Evolutionary conservation across 1,140 invertebrate species (phyloP), one percentile per base, ranked within the genome.

Genomic region (Ctenoplectra terminalis): DNA sequence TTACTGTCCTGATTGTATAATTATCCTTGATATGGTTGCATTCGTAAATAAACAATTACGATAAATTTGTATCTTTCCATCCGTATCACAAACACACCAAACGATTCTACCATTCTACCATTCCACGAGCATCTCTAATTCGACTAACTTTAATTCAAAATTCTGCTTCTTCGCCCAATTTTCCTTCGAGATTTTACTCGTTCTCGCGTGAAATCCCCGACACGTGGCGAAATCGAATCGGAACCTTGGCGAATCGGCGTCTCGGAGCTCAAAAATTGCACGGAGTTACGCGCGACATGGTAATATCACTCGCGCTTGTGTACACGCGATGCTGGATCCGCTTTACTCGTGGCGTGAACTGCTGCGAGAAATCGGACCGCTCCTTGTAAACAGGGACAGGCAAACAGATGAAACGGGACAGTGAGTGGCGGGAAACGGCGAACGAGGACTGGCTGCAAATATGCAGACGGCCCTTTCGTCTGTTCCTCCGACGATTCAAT

Each of bases 401-500:
- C 54, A 78, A 83, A 84, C 50, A 69, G n/a, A 69, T 34, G 73
- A 69, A 56, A 69, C 52, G 54, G 54, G 54, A 71, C 72, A 50
- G 40, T 15, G 50, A 58, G 43, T 20, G 54, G 29, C 26, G 31
- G 46, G 81, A 79, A 63, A 54, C 43, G 61, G 17, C 48, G 29
- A 37, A 66, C 64, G 66, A 43, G 48, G 29, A 56, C 29, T 48
- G 56, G 52, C 29, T 52, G 63, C 74, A 70, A 82, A 82, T 78
- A 66, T 50, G 71, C 75, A 46, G 52, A 60, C 26, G 54, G 34
- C 70, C 56, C 76, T 70, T 43, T 56, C 58, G 58, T 34, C 15
- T 69, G 54, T 70, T 70, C 13, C 61, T 63, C n/a, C 54, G 20
- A 43, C 83, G 75, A 85, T 83, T 83, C 81, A 70, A 85, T 83